Evolutionary conservation across 2,888 invertebrate genomes (phyloP).

Genomic region (Geotrupes spiniger): DNA sequence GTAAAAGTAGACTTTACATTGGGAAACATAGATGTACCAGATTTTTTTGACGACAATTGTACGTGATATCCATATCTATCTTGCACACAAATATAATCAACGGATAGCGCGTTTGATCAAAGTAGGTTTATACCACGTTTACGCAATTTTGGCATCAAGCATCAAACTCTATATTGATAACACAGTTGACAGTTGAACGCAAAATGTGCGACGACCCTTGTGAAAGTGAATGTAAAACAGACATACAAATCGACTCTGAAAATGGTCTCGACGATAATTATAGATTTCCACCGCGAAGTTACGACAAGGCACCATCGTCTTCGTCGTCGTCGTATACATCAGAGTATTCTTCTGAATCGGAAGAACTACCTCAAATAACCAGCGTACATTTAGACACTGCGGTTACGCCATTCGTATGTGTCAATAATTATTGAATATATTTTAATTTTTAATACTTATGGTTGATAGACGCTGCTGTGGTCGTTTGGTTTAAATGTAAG

Average conservation of each 20-base stretch:
- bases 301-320: neutral
- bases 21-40: no score
- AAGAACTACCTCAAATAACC: slow-evolving; percentile 11
- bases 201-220: slow-evolving; percentile 1
- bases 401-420: slow-evolving; percentile 20
- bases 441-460: neutral
- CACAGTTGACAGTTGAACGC: neutral
- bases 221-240: neutral
- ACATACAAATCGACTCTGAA: neutral
- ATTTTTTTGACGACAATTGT: no score
- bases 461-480: slow-evolving; percentile 60
- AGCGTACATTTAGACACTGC: slow-evolving; percentile 13
- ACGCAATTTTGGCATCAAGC: no score
- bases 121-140: no score
- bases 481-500: slow-evolving; percentile 61
- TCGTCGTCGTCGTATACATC: slow-evolving; percentile 1
- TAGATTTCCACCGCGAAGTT: neutral
- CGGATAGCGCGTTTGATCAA: no score
- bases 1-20: no score
- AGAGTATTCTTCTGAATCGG: slow-evolving; percentile 9
- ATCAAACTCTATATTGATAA: no score
- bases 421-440: no score
- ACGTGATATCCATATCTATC: no score
- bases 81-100: no score
- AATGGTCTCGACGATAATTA: neutral